Evolutionary conservation across 2,797 vertebrate species (phyloP).

Genomic region (Rallus crepitans): DNA sequence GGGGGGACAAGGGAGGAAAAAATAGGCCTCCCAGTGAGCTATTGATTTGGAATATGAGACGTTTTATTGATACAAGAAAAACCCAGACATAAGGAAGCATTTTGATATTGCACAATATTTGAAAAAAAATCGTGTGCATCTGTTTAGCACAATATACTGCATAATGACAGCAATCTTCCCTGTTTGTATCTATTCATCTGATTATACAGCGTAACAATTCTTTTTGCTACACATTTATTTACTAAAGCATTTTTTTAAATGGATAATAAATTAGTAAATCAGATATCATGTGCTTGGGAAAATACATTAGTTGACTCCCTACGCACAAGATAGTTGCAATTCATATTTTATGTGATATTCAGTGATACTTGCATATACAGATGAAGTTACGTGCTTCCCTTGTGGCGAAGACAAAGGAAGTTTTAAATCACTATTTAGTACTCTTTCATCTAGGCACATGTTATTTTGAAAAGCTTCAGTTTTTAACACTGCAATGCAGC

Average conservation of each 20-base stretch:
- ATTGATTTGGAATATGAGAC: conserved; percentile 78
- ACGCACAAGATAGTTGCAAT: conserved; percentile 46
- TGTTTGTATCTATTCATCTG: conserved; percentile 82
- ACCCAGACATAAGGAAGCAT: conserved; percentile 71
- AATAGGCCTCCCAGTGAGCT: conserved; percentile 65
- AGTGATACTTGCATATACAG: conserved; percentile 6
- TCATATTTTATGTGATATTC: conserved; percentile 68
- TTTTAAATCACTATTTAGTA: conserved; percentile 76
- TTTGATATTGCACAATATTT: conserved; percentile 75
- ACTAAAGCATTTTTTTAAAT: conserved; percentile 76
- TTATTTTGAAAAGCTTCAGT: conserved; percentile 75
- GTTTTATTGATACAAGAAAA: conserved; percentile 79
- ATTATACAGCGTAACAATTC: conserved; percentile 81
- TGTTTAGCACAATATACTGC: conserved; percentile 80
- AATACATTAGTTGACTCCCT: conserved; percentile 73
- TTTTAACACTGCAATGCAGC: conserved; percentile 69
- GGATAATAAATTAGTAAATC: conserved; percentile 83
- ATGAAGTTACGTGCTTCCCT: conserved; percentile 56
- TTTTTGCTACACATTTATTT: conserved; percentile 81
- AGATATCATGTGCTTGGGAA: conserved; percentile 74
- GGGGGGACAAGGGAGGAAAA: not conserved
- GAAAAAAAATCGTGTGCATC: conserved; percentile 77
- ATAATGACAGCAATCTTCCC: conserved; percentile 83
- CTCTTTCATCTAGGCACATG: conserved; percentile 74
- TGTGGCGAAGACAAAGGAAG: conserved; percentile 71